Percentiles rank a stretch among this genome's conserved stretches.
phyloP scores from a whole-genome alignment of 2,797 vertebrate species.

The Sebastes hopkinsi region DNA sequence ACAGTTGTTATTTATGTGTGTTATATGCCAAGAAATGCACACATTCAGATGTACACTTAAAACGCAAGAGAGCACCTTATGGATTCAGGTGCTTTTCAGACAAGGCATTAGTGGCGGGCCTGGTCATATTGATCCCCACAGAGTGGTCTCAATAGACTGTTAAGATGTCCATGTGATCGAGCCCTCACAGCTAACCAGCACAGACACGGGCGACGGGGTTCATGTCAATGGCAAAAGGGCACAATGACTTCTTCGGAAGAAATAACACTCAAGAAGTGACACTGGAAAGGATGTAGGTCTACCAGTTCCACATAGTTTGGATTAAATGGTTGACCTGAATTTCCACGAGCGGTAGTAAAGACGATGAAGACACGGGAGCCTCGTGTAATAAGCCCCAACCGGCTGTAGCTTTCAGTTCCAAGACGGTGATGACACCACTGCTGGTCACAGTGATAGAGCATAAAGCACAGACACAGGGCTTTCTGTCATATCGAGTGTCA shows the following conservation, averaged over 20 bases:
- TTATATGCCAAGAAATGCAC: conserved; percentile 56
- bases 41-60: conserved; percentile 45
- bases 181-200: conserved; percentile 59
- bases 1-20: conserved; percentile 57
- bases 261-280: conserved; percentile 3
- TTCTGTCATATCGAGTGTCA: conserved; percentile 65
- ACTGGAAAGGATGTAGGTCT: conserved; percentile 73
- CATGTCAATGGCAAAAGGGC: conserved; percentile 29
- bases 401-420: conserved; percentile 55
- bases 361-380: conserved; percentile 10
- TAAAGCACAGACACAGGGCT: conserved; percentile 70
- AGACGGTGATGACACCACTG: conserved; percentile 39
- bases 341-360: conserved; percentile 42
- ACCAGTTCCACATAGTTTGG: conserved; percentile 22
- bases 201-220: conserved; percentile 26
- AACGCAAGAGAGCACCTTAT: conserved; percentile 45
- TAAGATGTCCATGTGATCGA: conserved; percentile 53
- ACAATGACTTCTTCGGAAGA: conserved; percentile 3
- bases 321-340: conserved; percentile 58
- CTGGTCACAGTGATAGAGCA: conserved; percentile 55
- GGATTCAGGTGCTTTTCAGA: conserved; percentile 45
- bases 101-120: conserved; percentile 13
- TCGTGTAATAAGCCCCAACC: conserved; percentile 12
- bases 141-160: conserved; percentile 58
- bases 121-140: conserved; percentile 45